Conservation (phyloP, 2,797 vertebrate species). For the Antrozous pallidus region DNA sequence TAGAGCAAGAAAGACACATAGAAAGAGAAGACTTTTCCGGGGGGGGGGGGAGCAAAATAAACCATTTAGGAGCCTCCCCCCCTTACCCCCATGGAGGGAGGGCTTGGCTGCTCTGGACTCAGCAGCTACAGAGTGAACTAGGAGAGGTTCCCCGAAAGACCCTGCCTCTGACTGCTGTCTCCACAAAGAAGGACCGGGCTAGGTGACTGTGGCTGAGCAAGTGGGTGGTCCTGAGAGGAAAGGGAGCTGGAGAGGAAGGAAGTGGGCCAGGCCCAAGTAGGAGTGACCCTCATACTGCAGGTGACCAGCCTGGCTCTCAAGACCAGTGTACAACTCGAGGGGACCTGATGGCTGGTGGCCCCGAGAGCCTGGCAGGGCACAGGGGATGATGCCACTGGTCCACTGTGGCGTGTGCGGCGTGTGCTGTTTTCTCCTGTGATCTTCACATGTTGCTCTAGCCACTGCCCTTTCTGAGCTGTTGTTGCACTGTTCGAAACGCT, state of each 20-base stretch:
- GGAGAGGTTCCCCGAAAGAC: not conserved
- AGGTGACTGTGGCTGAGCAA: not conserved
- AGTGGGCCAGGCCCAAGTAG: not conserved
- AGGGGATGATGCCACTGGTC: not conserved
- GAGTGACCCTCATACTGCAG: not conserved
- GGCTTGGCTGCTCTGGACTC: not conserved
- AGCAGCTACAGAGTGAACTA: not conserved
- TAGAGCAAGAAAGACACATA: not conserved
- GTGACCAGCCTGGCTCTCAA: not conserved
- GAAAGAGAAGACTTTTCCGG: not conserved
- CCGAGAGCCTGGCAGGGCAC: not conserved
- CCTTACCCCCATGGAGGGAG: fast-evolving
- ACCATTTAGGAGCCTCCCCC: not conserved
- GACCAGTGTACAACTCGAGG: not conserved
- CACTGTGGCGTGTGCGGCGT: not conserved
- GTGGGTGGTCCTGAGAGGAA: not conserved
- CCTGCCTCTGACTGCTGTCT: not conserved
- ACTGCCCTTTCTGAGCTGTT: not conserved
- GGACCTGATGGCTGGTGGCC: not conserved
- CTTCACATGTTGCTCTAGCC: not conserved
- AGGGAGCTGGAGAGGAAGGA: not conserved
- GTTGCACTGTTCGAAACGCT: not conserved
- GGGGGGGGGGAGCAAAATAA: not conserved
- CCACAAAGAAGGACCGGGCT: not conserved
- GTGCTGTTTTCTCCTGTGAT: not conserved